phyloP scores from a whole-genome alignment of 2,797 vertebrate species.

The Odontamblyopus rebecca region DNA sequence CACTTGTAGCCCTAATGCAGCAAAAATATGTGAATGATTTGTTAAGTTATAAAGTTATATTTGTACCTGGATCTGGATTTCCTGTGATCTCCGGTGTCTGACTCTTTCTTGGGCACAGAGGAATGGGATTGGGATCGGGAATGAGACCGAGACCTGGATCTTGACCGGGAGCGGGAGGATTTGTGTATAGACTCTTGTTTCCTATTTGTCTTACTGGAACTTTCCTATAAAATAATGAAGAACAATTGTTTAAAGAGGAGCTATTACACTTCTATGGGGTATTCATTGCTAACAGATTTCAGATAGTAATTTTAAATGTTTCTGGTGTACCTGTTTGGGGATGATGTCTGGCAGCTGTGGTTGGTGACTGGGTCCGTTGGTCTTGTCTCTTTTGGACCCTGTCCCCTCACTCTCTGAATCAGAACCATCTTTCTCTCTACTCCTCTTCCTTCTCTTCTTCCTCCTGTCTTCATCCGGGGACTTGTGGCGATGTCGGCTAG shows the following conservation, averaged over 20 bases:
- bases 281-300: too few species aligned
- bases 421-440: constrained; percentile 76
- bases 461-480: constrained; percentile 84
- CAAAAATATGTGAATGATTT: too few species aligned
- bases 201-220: constrained; percentile 38
- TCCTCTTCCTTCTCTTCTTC: constrained; percentile 84
- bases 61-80: constrained; percentile 39
- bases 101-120: constrained; percentile 18
- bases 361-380: constrained; percentile 8
- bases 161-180: constrained; percentile 26
- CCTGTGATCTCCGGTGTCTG: constrained; percentile 33
- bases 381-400: constrained; percentile 18
- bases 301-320: not conserved
- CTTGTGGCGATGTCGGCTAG: constrained; percentile 84
- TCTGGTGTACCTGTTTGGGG: constrained; percentile 67
- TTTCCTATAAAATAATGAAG: constrained; percentile 47
- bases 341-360: constrained; percentile 74
- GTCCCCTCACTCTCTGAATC: constrained; percentile 60
- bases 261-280: too few species aligned
- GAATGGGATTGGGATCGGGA: constrained; percentile 58
- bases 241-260: too few species aligned
- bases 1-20: too few species aligned
- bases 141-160: constrained; percentile 49
- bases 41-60: too few species aligned
- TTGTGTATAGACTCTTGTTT: constrained; percentile 34